Conservation (phyloP, 2,113 vertebrate genomes). For the Regulus satrapa region DNA sequence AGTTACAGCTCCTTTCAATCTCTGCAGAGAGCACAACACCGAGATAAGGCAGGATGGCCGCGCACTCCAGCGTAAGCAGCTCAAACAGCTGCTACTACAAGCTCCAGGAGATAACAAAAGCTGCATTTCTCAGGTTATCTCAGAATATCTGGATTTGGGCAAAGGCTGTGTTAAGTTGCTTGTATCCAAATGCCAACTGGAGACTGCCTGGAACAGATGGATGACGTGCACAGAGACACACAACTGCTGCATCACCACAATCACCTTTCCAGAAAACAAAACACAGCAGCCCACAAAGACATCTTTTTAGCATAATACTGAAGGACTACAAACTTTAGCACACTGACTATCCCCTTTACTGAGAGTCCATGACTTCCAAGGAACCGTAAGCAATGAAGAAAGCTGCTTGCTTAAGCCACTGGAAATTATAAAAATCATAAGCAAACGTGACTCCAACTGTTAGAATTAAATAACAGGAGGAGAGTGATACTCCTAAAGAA, state of each 20-base stretch:
- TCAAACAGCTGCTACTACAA: not conserved
- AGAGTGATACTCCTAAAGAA: not conserved
- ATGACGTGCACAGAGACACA: not conserved
- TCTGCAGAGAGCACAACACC: not conserved
- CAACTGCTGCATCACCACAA: not conserved
- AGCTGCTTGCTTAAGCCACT: not conserved
- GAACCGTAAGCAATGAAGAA: not conserved
- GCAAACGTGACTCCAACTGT: not conserved
- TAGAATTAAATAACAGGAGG: not conserved
- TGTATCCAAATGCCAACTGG: not conserved
- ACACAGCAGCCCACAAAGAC: not conserved
- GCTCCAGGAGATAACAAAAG: conserved; percentile 1
- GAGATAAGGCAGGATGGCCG: not conserved
- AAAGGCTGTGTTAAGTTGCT: not conserved
- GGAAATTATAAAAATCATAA: not conserved
- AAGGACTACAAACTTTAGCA: not conserved
- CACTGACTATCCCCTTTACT: not conserved
- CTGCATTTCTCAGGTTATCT: conserved; percentile 26
- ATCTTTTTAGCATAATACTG: not conserved
- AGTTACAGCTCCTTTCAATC: conserved; percentile 13
- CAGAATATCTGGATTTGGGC: not conserved
- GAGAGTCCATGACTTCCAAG: not conserved
- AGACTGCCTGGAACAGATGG: not conserved
- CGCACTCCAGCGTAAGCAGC: not conserved
- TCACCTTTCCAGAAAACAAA: not conserved